Base-by-base conservation (phyloP, 2,113 vertebrate genomes). In the Pithys albifrons region DNA sequence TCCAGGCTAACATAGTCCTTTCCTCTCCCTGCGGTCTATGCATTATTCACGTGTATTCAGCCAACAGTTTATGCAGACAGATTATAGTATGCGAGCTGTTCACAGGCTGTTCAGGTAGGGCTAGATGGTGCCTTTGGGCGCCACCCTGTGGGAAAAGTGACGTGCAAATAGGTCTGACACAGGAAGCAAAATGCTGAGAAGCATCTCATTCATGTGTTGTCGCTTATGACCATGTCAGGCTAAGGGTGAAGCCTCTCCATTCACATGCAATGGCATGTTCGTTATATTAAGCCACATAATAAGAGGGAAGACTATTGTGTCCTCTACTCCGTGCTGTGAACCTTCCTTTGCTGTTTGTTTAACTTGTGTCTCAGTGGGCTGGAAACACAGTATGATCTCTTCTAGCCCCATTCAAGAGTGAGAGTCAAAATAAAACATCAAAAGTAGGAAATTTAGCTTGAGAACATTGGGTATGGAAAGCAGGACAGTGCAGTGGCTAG, bases 251-350 rank as follows among this genome's bases (percentile, higher is more conserved):
- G 9, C 14, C 20, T 66, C 28, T 88, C 33, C 22, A 15, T 13
- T 12, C 6, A 1, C 20, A 22, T 14, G 25, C 0, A 2, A 11
- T 35, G 12, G 3, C 3, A 2, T 3, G 1, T 16, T 31, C 0
- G 1, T 62, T 55, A 71, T 23, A 35, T 13, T 70, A 66, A 62
- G 27, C 8, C 5, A 6, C 0, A 0, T 17, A 13, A 15, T 22
- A 27, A 78, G 27, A 48, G 20, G 12, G 35, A 77, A 83, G 18
- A 29, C 12, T 70, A 1, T 25, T 67, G 17, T 3, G 3, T 67
- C 24, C 18, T 85, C 41, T 59, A 1, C 7, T 52, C 5, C 49
- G 19, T 61, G 48, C 22, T 71, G 16, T 48, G 31, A 15, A 69
- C 35, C 35, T 73, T 11, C 16, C 9, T 59, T 67, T 62, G 15